Base-by-base conservation (phyloP, 2,797 vertebrate genomes). In the Psittacula echo region DNA sequence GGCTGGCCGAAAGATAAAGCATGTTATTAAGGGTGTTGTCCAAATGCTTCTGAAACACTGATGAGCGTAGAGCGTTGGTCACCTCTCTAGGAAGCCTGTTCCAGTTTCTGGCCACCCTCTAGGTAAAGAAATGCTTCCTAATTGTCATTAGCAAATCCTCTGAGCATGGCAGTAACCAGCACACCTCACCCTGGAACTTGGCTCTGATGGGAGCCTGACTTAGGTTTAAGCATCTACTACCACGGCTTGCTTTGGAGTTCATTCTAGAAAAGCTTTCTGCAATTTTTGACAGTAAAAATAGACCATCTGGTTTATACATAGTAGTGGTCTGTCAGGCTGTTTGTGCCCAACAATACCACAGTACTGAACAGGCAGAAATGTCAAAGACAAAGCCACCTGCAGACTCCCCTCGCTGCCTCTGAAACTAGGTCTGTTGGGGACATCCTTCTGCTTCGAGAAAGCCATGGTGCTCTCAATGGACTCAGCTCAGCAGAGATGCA, bases 11-110 rank as follows among this genome's bases (percentile, higher is more conserved):
- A 19, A 5, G 10, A 11, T 30, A 19, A 30, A 53, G 7, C 29
- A 5, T 19, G 17, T 19, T 53, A 30, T 19, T 1, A 18, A 30
- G 10, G 10, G 29, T 53, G 29, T 30, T 53, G 29, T 30, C 51
- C 17, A 53, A 19, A 30, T 5, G 17, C 51, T 11, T 30, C 29
- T 53, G 51, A 53, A 53, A 11, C 51, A 53, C 51, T 53, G 51
- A 53, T 53, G 51, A 7, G 17, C 1, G 1, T 11, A 30, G 29
- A 7, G 7, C 29, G 3, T 30, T 2, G 3, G 51, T 3, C 17
- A 53, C 27, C 51, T 53, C 29, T 53, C 51, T 53, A 53, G 51
- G 51, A 30, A 30, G 17, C 51, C 51, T 30, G 51, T 30, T 53
- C 6, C 51, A 13, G 11, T 54, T 30, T 32, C 51, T 54, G 51